phyloP scores from a whole-genome alignment of 2,888 invertebrate genomes.

The Neocrepidodera transversa region DNA sequence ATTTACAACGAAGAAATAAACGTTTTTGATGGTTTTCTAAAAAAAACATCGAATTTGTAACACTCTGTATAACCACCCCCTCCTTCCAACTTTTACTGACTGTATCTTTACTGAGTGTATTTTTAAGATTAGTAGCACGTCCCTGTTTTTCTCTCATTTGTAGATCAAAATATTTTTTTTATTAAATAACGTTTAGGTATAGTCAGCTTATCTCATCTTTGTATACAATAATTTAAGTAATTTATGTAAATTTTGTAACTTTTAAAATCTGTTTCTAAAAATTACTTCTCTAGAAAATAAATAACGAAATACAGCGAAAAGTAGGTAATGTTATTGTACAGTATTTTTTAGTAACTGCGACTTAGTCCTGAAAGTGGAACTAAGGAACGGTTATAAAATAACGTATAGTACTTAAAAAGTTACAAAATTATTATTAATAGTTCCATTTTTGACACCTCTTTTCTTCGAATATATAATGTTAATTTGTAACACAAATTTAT shows the following conservation, averaged over 20 bases:
- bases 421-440: constrained; percentile 36
- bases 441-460: constrained; percentile 39
- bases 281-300: constrained; percentile 3
- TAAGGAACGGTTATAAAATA: background rate
- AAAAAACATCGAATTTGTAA: too few species aligned
- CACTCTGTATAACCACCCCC: too few species aligned
- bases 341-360: background rate
- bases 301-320: constrained; percentile 34
- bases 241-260: constrained; percentile 39
- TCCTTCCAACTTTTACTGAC: constrained; percentile 39
- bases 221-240: constrained; percentile 1
- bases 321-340: constrained; percentile 23
- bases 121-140: background rate
- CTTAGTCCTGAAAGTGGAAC: background rate
- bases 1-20: too few species aligned
- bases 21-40: too few species aligned
- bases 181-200: constrained; percentile 2
- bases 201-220: constrained; percentile 12
- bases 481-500: constrained; percentile 35
- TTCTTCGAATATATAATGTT: constrained; percentile 32
- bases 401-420: constrained; percentile 25
- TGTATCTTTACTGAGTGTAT: constrained; percentile 5
- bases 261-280: constrained; percentile 27
- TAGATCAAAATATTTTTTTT: background rate
- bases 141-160: background rate